Evolutionary conservation across 37 sponge, comb jelly and placozoan genomes (phyloP).

Genomic region (Axinella damicornis): DNA sequence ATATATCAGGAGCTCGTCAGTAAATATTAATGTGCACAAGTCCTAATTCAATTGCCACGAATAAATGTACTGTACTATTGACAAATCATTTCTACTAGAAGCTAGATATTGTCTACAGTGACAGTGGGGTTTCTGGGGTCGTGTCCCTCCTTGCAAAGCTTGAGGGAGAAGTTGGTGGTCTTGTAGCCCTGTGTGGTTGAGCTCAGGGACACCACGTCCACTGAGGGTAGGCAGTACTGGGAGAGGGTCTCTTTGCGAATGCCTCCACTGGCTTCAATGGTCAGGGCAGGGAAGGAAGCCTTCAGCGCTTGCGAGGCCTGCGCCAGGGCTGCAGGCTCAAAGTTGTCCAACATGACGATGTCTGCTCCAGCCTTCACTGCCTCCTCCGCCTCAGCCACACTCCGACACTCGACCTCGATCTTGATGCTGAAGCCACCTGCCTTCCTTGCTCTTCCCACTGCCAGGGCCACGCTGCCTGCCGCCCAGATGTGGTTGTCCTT

Average conservation of each 20-base stretch:
- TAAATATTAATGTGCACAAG: neutral
- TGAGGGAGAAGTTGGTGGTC: slow-evolving; percentile 92
- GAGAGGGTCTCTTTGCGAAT: slow-evolving; percentile 69
- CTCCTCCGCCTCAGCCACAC: slow-evolving; percentile 82
- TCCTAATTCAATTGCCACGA: too few relatives aligned
- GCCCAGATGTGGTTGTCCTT: slow-evolving; percentile 98
- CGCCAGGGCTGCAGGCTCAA: slow-evolving; percentile 72
- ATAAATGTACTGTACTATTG: too few relatives aligned
- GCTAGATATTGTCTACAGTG: slow-evolving; percentile 28
- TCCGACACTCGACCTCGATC: slow-evolving; percentile 97
- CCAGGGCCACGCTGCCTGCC: slow-evolving; percentile 74
- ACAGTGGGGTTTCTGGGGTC: slow-evolving; percentile 84
- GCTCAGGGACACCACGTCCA: slow-evolving; percentile 93
- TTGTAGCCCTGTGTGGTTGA: slow-evolving; percentile 89
- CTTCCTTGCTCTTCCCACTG: slow-evolving; percentile 81
- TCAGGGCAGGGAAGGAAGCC: slow-evolving; percentile 71
- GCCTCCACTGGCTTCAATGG: slow-evolving; percentile 94
- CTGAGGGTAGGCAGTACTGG: slow-evolving; percentile 69
- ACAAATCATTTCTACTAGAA: neutral
- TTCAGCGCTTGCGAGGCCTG: slow-evolving; percentile 77
- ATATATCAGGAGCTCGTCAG: too few relatives aligned
- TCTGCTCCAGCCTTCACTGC: slow-evolving; percentile 90
- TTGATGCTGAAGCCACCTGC: slow-evolving; percentile 90
- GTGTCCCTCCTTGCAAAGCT: slow-evolving; percentile 81
- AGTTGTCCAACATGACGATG: slow-evolving; percentile 95